Conservation (phyloP, 2,113 vertebrate genomes). For the Pseudopipra pipra region DNA sequence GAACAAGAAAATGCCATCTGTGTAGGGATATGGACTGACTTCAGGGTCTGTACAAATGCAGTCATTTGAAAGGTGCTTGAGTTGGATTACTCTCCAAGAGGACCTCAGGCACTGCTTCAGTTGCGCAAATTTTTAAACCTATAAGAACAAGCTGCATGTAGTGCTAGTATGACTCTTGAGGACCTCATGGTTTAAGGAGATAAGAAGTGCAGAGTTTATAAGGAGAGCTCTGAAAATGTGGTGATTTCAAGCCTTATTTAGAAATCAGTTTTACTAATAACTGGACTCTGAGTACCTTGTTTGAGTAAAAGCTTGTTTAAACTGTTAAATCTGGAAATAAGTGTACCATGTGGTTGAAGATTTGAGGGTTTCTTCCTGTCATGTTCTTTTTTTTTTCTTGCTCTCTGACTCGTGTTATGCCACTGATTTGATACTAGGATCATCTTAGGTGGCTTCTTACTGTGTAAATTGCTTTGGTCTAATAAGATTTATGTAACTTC, state of each 20-base stretch:
- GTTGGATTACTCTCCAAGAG: neutral
- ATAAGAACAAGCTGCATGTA: neutral
- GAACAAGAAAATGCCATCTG: neutral
- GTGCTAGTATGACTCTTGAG: neutral
- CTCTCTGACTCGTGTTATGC: neutral
- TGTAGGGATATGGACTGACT: neutral
- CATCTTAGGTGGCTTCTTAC: neutral
- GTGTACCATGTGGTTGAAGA: neutral
- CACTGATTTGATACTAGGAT: neutral
- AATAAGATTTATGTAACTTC: neutral
- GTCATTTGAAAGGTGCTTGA: neutral
- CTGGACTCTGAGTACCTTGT: neutral
- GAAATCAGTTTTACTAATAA: neutral
- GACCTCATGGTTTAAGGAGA: neutral
- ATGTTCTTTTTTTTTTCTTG: neutral
- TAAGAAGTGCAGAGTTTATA: neutral
- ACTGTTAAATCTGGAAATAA: neutral
- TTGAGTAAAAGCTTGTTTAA: neutral
- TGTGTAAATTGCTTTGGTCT: fast-evolving
- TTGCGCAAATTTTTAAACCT: neutral
- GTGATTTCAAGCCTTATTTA: neutral
- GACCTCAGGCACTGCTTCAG: neutral
- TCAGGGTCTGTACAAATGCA: neutral
- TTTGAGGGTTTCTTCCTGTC: neutral
- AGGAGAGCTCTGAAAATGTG: neutral